Evolutionary conservation across 2,797 vertebrate genomes (phyloP), one percentile per base, ranked within the genome.

Genomic region (Crenichthys baileyi): DNA sequence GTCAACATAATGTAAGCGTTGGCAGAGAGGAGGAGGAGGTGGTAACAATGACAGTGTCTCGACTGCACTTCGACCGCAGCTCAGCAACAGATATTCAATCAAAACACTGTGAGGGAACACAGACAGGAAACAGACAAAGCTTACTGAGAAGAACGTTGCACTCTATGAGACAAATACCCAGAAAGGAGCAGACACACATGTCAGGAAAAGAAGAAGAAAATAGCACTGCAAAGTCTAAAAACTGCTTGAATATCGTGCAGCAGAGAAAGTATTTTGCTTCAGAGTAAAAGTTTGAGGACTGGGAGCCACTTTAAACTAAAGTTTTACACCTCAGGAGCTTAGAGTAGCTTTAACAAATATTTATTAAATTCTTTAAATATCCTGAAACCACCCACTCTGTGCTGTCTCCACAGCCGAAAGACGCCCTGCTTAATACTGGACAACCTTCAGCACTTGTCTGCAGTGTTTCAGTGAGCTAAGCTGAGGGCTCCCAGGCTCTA

Each of bases 31-130:
- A 85, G 72, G 79, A 83, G 63, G 78, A 79, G 73, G 80, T 83
- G 78, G 83, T 73, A 88, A 90, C 83, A 85, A 83, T 92, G 89
- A 92, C 89, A 92, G 86, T 77, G 79, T 91, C 88, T 91, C 71
- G 5, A 89, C 88, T 86, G 79, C 88, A 87, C 87, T 91, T 87
- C 77, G 80, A 90, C 90, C 81, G 26, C 78, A 85, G 77, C 87
- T 87, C 79, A 2, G 74, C 86, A 87, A 87, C 78, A 88, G 82
- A 88, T 85, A 82, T 85, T 92, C 90, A 90, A 87, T 93, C 90
- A 91, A 89, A 90, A 83, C 84, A 82, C 82, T 87, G 74, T 80
- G 75, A 29, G 86, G 81, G 67, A 89, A 80, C 79, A 81, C 79
- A 86, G 79, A 87, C 84, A 84, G 85, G 68, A 91, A 91, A 87